Evolutionary conservation across 2,888 invertebrate genomes (phyloP), one percentile per base, ranked within the genome.

Genomic region (Subacronicta megacephala): DNA sequence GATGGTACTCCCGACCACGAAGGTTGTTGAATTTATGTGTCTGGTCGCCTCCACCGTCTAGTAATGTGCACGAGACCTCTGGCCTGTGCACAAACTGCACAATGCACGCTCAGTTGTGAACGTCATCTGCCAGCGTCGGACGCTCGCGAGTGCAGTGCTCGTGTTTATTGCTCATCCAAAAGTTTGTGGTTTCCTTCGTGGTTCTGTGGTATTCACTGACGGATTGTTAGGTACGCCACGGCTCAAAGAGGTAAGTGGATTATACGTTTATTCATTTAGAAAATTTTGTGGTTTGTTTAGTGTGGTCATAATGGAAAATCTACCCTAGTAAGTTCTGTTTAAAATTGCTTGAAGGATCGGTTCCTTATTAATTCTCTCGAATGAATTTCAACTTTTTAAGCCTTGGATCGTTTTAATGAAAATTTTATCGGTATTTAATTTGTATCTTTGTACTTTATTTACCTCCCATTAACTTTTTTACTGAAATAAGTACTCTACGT

Each of bases 11-110:
- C n/a, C n/a, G n/a, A n/a, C 65, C 52, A 54, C 67, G 67, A 71
- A 71, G 80, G 77, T 75, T 77, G 72, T 75, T 77, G 70, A 75
- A 80, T 81, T 79, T 80, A 81, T 81, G 74, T 75, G 80, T 81
- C 82, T 82, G 77, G 68, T 66, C 55, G 65, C 50, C 57, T 58
- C 62, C 67, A 52, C 62, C 50, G 64, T 64, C 69, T 73, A 60
- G 46, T 62, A 42, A 33, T 31, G 53, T 58, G 62, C 57, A 70
- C 52, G 57, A 55, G 56, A 57, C 61, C 62, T 55, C 63, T 49
- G 59, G 37, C 38, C 31, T 31, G 31, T 74, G 73, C 74, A 77
- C 62, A 42, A 43, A n/a, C n/a, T 74, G 73, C 74, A 77, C 62
- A 42, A 43, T 76, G 70, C 67, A 72, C 60, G 55, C 67, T 71